These are phyloP conservation scores for Plutella xylostella DNA, from an alignment of 2,888 invertebrate genomes.

Conservation along the genomic window DNA sequence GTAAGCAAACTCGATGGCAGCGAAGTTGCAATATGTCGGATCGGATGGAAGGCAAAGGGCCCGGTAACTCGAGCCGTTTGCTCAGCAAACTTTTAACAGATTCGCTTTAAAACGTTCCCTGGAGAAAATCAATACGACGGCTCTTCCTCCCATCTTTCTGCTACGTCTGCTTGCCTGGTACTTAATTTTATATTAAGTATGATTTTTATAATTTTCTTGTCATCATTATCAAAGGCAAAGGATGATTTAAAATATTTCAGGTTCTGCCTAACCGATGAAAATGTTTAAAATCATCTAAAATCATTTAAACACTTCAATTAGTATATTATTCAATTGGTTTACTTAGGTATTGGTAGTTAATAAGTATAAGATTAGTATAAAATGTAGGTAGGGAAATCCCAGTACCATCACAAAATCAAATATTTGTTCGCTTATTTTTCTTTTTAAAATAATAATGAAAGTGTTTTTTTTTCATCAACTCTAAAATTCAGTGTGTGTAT, in stretches of 20 bases:
- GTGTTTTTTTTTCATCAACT: no score
- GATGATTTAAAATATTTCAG: background rate
- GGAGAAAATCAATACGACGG: slow-evolving; percentile 33
- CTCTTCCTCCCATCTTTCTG: no score
- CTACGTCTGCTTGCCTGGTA: slow-evolving; percentile 29
- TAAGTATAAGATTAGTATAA: no score
- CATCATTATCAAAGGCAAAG: background rate
- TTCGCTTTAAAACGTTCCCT: slow-evolving; percentile 28
- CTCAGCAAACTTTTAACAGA: slow-evolving; percentile 32
- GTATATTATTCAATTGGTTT: no score
- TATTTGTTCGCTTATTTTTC: no score
- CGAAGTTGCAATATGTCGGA: slow-evolving; percentile 25
- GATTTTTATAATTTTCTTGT: background rate
- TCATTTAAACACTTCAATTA: no score
- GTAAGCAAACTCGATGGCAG: background rate
- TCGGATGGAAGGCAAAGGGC: slow-evolving; percentile 32
- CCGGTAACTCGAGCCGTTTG: slow-evolving; percentile 27
- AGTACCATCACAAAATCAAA: no score
- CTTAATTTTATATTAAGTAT: background rate
- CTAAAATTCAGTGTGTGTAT: no score
- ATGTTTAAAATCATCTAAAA: no score
- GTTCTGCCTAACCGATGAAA: background rate
- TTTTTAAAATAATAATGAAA: no score
- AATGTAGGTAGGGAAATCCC: no score
- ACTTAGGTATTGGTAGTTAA: no score